phyloP scores from a whole-genome alignment of 2,113 vertebrate genomes.

The Delphinus delphis region DNA sequence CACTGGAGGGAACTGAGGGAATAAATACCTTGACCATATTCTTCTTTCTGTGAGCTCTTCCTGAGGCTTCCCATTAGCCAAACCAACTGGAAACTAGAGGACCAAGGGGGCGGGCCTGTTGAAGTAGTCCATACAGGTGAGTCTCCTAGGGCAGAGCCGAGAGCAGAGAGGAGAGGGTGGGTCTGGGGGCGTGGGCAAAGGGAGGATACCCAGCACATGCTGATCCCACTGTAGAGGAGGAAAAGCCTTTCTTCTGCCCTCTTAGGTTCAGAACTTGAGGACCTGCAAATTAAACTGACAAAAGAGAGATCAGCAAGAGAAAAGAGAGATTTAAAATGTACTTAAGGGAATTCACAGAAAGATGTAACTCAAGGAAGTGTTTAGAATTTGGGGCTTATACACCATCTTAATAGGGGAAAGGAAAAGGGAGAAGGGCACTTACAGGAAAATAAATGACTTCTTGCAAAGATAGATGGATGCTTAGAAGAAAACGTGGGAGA shows the following conservation, averaged over 20 bases:
- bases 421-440: not conserved
- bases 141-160: not conserved
- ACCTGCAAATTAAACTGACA: not conserved
- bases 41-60: not conserved
- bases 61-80: not conserved
- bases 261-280: not conserved
- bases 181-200: not conserved
- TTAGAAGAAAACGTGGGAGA: not conserved
- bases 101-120: not conserved
- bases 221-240: not conserved
- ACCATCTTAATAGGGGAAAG: not conserved
- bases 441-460: not conserved
- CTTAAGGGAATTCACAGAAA: not conserved
- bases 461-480: not conserved
- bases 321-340: not conserved
- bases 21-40: not conserved
- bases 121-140: not conserved
- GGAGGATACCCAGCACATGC: not conserved
- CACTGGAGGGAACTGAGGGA: too few relatives aligned
- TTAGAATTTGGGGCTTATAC: not conserved
- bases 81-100: not conserved
- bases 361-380: not conserved
- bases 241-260: not conserved
- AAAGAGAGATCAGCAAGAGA: not conserved
- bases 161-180: not conserved